These are phyloP conservation scores for Perca fluviatilis DNA, from an alignment of 2,113 vertebrate species.

Conservation along the genomic window DNA sequence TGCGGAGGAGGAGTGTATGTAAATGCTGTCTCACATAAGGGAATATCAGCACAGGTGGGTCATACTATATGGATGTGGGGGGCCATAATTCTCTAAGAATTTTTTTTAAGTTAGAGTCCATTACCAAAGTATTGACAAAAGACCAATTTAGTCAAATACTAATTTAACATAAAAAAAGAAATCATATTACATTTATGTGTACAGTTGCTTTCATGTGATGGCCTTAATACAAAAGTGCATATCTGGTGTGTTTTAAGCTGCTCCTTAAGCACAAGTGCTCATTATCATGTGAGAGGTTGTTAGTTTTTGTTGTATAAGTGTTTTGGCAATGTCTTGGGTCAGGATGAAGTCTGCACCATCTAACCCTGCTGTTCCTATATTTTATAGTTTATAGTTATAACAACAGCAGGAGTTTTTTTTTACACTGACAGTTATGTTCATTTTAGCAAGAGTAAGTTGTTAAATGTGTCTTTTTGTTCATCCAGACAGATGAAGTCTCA, in stretches of 20 bases:
- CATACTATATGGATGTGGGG: background rate
- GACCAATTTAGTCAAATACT: background rate
- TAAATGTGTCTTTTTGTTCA: slow-evolving; percentile 3
- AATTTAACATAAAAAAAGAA: slow-evolving; percentile 4
- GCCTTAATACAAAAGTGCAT: background rate
- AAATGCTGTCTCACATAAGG: slow-evolving; percentile 26
- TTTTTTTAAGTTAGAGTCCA: background rate
- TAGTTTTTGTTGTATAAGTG: background rate
- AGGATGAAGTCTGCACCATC: slow-evolving; percentile 3
- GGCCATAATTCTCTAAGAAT: background rate
- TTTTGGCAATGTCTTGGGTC: background rate
- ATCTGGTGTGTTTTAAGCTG: slow-evolving; percentile 6
- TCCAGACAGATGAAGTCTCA: background rate
- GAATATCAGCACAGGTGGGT: background rate
- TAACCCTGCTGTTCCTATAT: slow-evolving; percentile 8
- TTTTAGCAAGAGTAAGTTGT: slow-evolving; percentile 19
- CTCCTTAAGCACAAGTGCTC: slow-evolving; percentile 24
- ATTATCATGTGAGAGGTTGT: slow-evolving; percentile 11
- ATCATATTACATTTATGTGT: background rate
- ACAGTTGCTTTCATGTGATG: background rate
- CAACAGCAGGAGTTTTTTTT: slow-evolving; percentile 21
- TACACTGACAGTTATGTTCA: slow-evolving; percentile 14
- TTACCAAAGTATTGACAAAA: background rate
- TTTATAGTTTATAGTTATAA: slow-evolving; percentile 22
- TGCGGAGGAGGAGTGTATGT: slow-evolving; percentile 20